These are phyloP conservation scores for Oryzaephilus surinamensis DNA, from an alignment of 1,140 invertebrate species.

Conservation along the genomic window DNA sequence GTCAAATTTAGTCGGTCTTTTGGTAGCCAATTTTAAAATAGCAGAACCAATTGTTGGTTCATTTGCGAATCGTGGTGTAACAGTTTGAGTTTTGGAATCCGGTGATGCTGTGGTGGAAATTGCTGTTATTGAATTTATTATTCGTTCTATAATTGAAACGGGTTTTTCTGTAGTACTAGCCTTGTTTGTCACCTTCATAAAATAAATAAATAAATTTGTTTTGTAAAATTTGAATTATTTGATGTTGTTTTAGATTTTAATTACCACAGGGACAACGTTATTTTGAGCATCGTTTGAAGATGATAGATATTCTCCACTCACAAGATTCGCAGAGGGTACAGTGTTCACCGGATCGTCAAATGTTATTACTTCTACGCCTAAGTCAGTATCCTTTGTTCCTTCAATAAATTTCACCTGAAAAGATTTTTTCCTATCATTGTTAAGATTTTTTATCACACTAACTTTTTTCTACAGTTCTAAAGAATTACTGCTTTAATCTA, in stretches of 20 bases:
- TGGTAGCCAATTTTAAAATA: slow-evolving; percentile 30
- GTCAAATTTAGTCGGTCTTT: slow-evolving; percentile 23
- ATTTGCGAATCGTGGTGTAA: neutral
- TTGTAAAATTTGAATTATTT: neutral
- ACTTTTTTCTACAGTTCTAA: neutral
- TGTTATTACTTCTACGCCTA: slow-evolving; percentile 29
- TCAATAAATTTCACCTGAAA: slow-evolving; percentile 19
- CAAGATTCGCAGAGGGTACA: slow-evolving; percentile 28
- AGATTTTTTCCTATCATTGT: slow-evolving; percentile 4
- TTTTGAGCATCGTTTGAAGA: slow-evolving; percentile 12
- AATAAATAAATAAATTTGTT: slow-evolving; percentile 11
- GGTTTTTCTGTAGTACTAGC: slow-evolving; percentile 23
- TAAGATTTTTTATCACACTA: neutral
- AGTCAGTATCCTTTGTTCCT: slow-evolving; percentile 20
- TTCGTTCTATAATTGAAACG: slow-evolving; percentile 32
- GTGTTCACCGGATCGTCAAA: slow-evolving; percentile 28
- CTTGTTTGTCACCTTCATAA: slow-evolving; percentile 21
- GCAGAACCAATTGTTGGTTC: slow-evolving; percentile 19
- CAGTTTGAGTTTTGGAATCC: slow-evolving; percentile 12
- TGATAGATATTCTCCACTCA: slow-evolving; percentile 25
- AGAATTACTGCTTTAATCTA: neutral
- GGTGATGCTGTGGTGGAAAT: slow-evolving; percentile 28
- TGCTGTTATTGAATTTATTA: slow-evolving; percentile 33
- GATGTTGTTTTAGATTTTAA: slow-evolving; percentile 9
- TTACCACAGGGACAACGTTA: slow-evolving; percentile 4